A percentile compares a stretch with the other conserved stretches of the same genome.
phyloP scores from a whole-genome alignment of 2,888 invertebrate species.

The Cosmia trapezina region DNA sequence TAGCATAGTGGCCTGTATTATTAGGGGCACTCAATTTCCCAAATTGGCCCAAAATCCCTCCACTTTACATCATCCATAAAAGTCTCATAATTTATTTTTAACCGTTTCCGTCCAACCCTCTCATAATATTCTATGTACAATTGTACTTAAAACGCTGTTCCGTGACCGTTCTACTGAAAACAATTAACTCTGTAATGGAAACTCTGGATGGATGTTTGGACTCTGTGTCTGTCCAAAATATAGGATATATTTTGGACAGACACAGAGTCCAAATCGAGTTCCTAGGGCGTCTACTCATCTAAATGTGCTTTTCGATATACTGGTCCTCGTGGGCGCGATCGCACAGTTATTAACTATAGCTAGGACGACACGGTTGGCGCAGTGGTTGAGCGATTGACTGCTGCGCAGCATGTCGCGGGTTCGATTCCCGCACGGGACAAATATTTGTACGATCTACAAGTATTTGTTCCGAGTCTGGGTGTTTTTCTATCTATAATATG shows the following conservation, averaged over 20 bases:
- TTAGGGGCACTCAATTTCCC: neutral
- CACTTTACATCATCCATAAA: constrained; percentile 18
- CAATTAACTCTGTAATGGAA: constrained; percentile 8
- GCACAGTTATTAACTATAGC: neutral
- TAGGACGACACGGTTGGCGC: too few species aligned
- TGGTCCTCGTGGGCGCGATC: neutral
- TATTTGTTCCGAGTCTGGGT: too few species aligned
- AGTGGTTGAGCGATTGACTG: too few species aligned
- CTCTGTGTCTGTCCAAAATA: too few species aligned
- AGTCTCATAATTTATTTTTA: constrained; percentile 39
- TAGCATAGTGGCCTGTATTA: neutral
- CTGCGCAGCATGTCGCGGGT: too few species aligned
- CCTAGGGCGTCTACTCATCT: neutral
- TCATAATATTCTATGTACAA: neutral
- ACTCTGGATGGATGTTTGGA: too few species aligned
- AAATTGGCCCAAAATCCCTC: neutral
- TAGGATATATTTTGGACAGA: too few species aligned
- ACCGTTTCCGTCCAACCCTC: constrained; percentile 32
- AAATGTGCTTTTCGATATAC: neutral
- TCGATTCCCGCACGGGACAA: too few species aligned
- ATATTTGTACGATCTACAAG: too few species aligned
- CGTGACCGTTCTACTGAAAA: constrained; percentile 4
- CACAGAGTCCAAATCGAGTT: too few species aligned
- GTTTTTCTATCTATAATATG: too few species aligned
- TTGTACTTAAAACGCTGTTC: constrained; percentile 9